Conservation (phyloP, 2,797 vertebrate species). For the Rhinogobio ventralis region DNA sequence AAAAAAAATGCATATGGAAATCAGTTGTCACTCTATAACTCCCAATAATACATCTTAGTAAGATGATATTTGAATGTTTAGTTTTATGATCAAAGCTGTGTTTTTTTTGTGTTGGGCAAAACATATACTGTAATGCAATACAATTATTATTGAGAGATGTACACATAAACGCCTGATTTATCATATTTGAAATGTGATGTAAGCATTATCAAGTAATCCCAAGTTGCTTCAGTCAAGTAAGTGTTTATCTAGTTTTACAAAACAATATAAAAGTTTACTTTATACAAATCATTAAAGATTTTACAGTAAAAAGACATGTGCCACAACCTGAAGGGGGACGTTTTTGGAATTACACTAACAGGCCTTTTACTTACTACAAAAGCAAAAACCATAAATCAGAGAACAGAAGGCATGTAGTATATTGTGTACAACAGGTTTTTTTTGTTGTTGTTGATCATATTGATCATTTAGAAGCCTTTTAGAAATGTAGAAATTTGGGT, state of each 20-base stretch:
- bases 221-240: not conserved
- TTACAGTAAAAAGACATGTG: not conserved
- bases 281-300: not conserved
- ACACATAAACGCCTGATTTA: not conserved
- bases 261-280: not conserved
- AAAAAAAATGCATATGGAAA: not conserved
- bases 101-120: not conserved
- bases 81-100: not conserved
- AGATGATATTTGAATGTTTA: not conserved
- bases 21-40: not conserved
- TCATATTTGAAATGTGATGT: not conserved
- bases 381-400: not conserved
- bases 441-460: not conserved
- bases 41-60: not conserved
- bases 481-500: not conserved
- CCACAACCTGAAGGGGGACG: not conserved
- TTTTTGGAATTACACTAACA: not conserved
- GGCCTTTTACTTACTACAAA: not conserved
- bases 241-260: not conserved
- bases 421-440: not conserved
- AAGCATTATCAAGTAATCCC: not conserved
- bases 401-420: not conserved
- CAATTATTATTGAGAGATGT: not conserved
- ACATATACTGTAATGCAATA: not conserved
- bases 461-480: not conserved